Conservation (phyloP, 2,113 vertebrate species). For the Istiophorus platypterus region DNA sequence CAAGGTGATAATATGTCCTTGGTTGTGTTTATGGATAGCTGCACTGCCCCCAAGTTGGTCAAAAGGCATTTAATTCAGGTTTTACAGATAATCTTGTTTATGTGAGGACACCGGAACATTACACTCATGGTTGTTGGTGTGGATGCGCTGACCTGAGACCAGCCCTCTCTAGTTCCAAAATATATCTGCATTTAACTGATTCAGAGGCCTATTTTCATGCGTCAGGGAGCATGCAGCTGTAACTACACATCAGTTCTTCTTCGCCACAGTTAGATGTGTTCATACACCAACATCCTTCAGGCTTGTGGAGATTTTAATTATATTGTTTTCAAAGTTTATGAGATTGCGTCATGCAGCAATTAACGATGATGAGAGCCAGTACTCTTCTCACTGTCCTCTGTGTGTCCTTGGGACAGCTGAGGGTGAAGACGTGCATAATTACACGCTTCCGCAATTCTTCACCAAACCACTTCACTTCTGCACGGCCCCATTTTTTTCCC, state of each 20-base stretch:
- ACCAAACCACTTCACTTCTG: constrained; percentile 6
- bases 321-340: constrained; percentile 44
- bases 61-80: not conserved
- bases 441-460: constrained; percentile 34
- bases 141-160: not conserved
- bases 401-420: constrained; percentile 34
- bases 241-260: constrained; percentile 6
- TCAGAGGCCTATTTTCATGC: constrained; percentile 9
- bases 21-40: not conserved
- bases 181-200: constrained; percentile 25
- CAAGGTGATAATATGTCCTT: not conserved
- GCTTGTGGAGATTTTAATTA: constrained; percentile 42
- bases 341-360: constrained; percentile 46
- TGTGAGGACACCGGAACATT: no score
- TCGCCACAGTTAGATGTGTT: not conserved
- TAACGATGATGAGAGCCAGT: constrained; percentile 42
- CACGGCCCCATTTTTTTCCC: not conserved
- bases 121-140: not conserved
- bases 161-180: not conserved
- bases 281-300: not conserved
- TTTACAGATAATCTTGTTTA: not conserved
- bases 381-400: constrained; percentile 41
- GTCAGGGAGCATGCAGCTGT: not conserved
- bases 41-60: not conserved
- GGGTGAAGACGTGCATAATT: constrained; percentile 48